A percentile compares a stretch with the other conserved stretches of the same genome.
Evolutionary conservation across 2,797 vertebrate genomes (phyloP).

Genomic region (Myripristis murdjan): DNA sequence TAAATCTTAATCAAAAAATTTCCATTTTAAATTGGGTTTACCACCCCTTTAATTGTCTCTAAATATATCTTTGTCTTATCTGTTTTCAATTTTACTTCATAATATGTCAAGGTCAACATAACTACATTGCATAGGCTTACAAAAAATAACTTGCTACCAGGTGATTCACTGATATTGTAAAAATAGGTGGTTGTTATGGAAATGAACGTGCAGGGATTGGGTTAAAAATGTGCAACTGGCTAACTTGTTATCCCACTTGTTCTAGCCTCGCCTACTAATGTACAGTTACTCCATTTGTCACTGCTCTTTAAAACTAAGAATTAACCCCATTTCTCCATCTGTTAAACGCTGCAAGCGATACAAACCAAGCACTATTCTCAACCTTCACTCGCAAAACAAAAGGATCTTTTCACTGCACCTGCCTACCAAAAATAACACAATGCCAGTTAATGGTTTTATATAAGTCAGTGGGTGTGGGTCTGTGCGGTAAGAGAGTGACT

Average conservation of each 20-base stretch:
- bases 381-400: slow-evolving; percentile 41
- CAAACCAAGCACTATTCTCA: slow-evolving; percentile 18
- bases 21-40: no score
- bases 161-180: neutral
- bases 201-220: neutral
- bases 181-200: neutral
- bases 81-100: no score
- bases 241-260: neutral
- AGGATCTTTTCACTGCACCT: slow-evolving; percentile 69
- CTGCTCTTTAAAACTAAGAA: slow-evolving; percentile 26
- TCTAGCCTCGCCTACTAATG: neutral
- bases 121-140: no score
- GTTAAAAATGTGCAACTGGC: no score
- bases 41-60: no score
- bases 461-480: slow-evolving; percentile 73
- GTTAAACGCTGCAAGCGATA: slow-evolving; percentile 12
- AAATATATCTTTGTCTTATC: no score
- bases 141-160: no score
- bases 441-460: slow-evolving; percentile 79
- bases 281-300: slow-evolving; percentile 5
- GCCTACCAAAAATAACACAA: slow-evolving; percentile 76
- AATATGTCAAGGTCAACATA: no score
- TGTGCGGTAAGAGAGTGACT: slow-evolving; percentile 33
- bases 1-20: no score
- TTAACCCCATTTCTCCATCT: slow-evolving; percentile 28